A percentile compares a stretch with the other conserved stretches of the same genome.
phyloP scores from a whole-genome alignment of 2,797 vertebrate genomes.

The Octomys mimax region DNA sequence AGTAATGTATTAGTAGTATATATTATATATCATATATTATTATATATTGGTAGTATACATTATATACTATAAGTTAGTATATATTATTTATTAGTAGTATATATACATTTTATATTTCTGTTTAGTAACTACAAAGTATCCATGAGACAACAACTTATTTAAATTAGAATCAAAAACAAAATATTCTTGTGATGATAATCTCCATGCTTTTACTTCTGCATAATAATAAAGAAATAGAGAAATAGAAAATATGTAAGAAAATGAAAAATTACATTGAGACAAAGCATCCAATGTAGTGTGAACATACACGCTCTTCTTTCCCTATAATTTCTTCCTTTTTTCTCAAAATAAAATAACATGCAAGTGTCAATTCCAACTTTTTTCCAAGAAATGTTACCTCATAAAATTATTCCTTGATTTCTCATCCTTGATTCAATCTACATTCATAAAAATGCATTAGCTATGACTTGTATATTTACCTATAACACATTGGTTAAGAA shows the following conservation, averaged over 20 bases:
- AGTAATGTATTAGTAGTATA: conserved; percentile 32
- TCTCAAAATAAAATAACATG: not conserved
- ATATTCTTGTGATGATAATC: conserved; percentile 13
- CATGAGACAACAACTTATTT: conserved; percentile 64
- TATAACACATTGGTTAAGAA: not conserved
- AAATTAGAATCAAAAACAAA: conserved; percentile 30
- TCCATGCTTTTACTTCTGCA: not conserved
- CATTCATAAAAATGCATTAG: not conserved
- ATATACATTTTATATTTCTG: not conserved
- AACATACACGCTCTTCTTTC: not conserved
- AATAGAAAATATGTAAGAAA: not conserved
- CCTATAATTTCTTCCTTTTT: not conserved
- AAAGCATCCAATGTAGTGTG: not conserved
- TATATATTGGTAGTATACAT: not conserved
- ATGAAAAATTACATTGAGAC: not conserved
- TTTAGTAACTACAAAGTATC: not conserved
- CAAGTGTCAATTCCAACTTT: not conserved
- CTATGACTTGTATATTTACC: not conserved
- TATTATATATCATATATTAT: too few species aligned
- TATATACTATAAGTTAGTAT: not conserved
- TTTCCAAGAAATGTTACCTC: not conserved
- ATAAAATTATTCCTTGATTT: not conserved
- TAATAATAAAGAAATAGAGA: not conserved
- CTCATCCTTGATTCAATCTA: not conserved
- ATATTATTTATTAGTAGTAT: too few species aligned